Evolutionary conservation across 2,113 vertebrate species (phyloP), one percentile per base, ranked within the genome.

Genomic region (Colaptes auratus): DNA sequence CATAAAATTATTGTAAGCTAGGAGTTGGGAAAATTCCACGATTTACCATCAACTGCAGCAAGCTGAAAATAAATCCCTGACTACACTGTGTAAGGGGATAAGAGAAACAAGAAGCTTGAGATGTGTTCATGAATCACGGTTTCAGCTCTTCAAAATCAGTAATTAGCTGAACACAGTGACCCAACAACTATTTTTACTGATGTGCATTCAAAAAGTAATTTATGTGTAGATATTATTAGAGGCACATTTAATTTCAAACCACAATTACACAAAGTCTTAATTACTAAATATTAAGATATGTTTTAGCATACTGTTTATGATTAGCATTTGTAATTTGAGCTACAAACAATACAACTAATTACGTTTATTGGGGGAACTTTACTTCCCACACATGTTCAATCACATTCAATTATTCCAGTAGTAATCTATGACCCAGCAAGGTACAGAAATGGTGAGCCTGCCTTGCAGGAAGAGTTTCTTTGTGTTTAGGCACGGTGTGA

Each of bases 11-110:
- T 97, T 94, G 92, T 78, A 85, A 90, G 72, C 33, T 78, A 88
- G 44, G 33, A 92, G 53, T 28, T 94, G 79, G 82, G 70, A 75
- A 95, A 82, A 69, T 93, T 97, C 78, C 75, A 94, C 81, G 64
- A 96, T 95, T 96, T 92, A 89, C 71, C 24, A 1, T 70, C 52
- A 94, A 71, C 86, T 93, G 95, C 91, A 84, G 59, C 70, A 89
- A 82, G 95, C 3, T 87, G 94, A 96, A 98, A 97, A 97, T 91
- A 90, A 94, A 89, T 82, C 58, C 61, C 35, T 27, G 33, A 74
- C 48, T 90, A 70, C n/a, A 84, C 60, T 67, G 33, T 89, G 74
- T 13, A 89, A 70, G 52, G 64, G 55, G 55, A 75, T 95, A 97
- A 94, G 53, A 80, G 36, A 90, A 66, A 88, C 39, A 96, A 89